A percentile compares a stretch with the other conserved stretches of the same genome.
These are phyloP conservation scores for Adelosebastes latens DNA, from an alignment of 2,797 vertebrate genomes.

Conservation along the genomic window DNA sequence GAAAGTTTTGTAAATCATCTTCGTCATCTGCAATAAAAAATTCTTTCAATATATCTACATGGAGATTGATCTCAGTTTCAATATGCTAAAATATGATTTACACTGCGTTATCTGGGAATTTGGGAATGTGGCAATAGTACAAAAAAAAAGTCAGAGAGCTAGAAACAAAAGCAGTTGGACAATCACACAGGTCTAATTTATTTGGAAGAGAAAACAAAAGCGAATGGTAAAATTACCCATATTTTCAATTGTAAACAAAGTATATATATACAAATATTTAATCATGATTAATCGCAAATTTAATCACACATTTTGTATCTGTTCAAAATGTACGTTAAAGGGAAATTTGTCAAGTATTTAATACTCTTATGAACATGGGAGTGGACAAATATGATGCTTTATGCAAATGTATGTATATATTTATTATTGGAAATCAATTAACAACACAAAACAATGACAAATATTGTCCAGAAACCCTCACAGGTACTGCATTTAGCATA, in stretches of 20 bases:
- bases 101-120: background rate
- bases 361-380: no score
- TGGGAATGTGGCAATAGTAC: background rate
- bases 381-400: no score
- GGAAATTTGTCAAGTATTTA: no score
- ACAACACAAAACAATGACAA: no score
- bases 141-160: background rate
- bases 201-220: background rate
- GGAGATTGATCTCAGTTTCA: background rate
- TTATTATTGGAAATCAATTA: rapidly evolving
- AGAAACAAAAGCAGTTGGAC: background rate
- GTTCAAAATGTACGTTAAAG: no score
- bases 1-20: conserved; percentile 45
- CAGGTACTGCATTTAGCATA: no score
- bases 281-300: no score
- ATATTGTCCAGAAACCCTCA: no score
- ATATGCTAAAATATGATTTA: background rate
- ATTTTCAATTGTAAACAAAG: background rate
- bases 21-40: background rate
- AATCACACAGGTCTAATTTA: background rate
- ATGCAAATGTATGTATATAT: no score
- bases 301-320: no score
- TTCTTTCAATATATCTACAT: background rate
- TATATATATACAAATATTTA: no score
- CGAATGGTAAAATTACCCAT: background rate